These are phyloP conservation scores for Sus cebifrons DNA, from an alignment of 2,797 vertebrate species.

Conservation along the genomic window DNA sequence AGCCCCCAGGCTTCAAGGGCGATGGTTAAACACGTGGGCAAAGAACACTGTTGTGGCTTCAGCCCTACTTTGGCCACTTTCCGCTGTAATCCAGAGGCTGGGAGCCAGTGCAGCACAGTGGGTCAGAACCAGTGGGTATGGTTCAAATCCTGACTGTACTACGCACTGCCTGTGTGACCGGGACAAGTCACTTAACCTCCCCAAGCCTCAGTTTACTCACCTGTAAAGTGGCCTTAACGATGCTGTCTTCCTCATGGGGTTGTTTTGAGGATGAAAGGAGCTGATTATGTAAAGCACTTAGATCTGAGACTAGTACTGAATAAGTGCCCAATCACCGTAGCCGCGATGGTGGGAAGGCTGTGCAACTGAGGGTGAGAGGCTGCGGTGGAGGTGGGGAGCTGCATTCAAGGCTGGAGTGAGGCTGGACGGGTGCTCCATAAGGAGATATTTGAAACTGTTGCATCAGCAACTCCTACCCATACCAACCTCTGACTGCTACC, in stretches of 20 bases:
- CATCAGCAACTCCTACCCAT: neutral
- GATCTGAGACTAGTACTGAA: neutral
- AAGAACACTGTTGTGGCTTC: neutral
- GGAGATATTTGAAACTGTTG: neutral
- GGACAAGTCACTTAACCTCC: neutral
- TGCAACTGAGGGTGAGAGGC: neutral
- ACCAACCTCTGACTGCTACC: neutral
- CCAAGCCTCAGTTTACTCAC: neutral
- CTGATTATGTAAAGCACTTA: neutral
- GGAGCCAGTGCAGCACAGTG: neutral
- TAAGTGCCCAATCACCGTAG: neutral
- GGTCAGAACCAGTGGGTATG: neutral
- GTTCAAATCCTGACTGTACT: neutral
- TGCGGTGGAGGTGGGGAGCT: neutral
- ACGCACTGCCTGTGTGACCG: neutral
- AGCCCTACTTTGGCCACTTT: neutral
- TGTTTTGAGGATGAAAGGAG: neutral
- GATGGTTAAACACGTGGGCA: neutral
- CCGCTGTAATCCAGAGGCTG: neutral
- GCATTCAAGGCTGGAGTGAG: neutral
- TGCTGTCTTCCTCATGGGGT: neutral
- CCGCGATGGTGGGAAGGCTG: neutral
- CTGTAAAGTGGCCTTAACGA: constrained; percentile 14
- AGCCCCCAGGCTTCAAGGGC: neutral
- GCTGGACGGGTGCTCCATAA: neutral